These are phyloP conservation scores for Neoascia interrupta DNA, from an alignment of 2,888 invertebrate genomes.

Conservation along the genomic window DNA sequence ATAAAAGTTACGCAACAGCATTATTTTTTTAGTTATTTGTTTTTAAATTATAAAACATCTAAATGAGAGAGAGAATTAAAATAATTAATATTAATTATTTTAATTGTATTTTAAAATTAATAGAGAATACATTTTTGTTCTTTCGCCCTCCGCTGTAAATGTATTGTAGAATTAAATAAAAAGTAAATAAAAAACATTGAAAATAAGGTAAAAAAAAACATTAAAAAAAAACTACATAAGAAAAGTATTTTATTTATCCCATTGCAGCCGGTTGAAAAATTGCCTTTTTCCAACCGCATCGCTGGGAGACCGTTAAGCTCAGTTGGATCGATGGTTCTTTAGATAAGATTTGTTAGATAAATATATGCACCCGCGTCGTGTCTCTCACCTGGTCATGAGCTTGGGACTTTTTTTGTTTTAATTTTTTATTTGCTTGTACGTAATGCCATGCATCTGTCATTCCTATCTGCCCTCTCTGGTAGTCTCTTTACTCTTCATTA, in stretches of 20 bases:
- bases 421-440: not conserved
- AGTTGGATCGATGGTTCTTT: too few species aligned
- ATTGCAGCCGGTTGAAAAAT: conserved; percentile 31
- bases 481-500: too few species aligned
- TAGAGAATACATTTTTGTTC: conserved; percentile 76
- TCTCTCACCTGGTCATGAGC: not conserved
- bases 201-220: conserved; percentile 62
- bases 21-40: conserved; percentile 68
- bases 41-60: conserved; percentile 71
- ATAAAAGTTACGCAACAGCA: conserved; percentile 62
- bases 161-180: conserved; percentile 80
- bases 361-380: too few species aligned
- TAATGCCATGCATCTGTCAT: not conserved
- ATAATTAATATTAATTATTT: conserved; percentile 77
- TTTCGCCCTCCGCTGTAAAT: conserved; percentile 80
- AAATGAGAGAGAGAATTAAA: conserved; percentile 74
- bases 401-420: not conserved
- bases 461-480: too few species aligned
- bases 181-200: conserved; percentile 75
- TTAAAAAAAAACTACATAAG: conserved; percentile 49
- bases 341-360: too few species aligned
- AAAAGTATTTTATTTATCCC: conserved; percentile 43
- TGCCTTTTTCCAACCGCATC: too few species aligned
- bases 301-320: too few species aligned
- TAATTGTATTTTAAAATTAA: conserved; percentile 70